phyloP scores from a whole-genome alignment of 2,888 invertebrate genomes.

The Criorhina ranunculi region DNA sequence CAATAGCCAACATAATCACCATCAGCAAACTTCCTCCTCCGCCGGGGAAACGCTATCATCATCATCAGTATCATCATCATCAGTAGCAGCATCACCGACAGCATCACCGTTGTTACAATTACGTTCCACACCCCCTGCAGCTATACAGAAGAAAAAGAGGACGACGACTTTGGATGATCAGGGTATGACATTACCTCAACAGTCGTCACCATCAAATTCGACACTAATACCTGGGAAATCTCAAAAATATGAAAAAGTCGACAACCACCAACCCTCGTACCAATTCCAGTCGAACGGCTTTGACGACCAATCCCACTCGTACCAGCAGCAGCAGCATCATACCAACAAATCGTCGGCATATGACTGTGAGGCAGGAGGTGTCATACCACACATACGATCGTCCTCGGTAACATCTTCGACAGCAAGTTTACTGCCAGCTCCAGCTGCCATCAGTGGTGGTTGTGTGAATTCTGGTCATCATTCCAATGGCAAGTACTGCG shows the following conservation, averaged over 20 bases:
- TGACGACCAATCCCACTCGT: constrained; percentile 54
- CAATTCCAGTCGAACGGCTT: constrained; percentile 54
- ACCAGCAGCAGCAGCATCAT: constrained; percentile 39
- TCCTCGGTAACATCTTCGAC: constrained; percentile 70
- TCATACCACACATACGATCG: constrained; percentile 63
- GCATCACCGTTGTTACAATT: constrained; percentile 67
- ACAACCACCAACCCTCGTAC: constrained; percentile 27
- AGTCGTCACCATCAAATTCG: constrained; percentile 53
- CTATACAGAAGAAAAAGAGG: constrained; percentile 41
- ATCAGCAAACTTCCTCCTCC: constrained; percentile 67
- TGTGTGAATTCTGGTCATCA: constrained; percentile 64
- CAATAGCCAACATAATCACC: constrained; percentile 70
- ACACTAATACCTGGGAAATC: constrained; percentile 79
- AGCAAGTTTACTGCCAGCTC: constrained; percentile 59
- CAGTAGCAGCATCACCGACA: constrained; percentile 57
- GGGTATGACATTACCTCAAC: constrained; percentile 60
- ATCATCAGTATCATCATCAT: constrained; percentile 54
- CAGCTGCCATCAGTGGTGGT: constrained; percentile 32
- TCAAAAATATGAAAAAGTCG: constrained; percentile 81
- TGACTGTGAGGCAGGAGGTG: constrained; percentile 56
- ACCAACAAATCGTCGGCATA: constrained; percentile 16
- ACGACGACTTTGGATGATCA: constrained; percentile 13
- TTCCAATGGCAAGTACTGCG: constrained; percentile 66
- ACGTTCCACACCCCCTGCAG: constrained; percentile 24
- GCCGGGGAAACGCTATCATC: constrained; percentile 66